These are phyloP conservation scores for Drosophila setosimentum DNA, from an alignment of 2,888 invertebrate species.

Conservation along the genomic window DNA sequence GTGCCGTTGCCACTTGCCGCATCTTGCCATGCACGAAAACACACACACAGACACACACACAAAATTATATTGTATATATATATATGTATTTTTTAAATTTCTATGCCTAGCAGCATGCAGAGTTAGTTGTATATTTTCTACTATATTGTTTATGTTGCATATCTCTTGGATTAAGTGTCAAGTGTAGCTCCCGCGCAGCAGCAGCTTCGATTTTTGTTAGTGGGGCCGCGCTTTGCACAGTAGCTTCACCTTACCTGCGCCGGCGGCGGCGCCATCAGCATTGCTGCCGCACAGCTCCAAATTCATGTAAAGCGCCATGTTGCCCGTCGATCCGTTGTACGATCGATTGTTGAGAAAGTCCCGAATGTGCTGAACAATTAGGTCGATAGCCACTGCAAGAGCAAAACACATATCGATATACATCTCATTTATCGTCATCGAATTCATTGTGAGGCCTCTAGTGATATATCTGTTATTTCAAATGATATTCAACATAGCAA, in stretches of 20 bases:
- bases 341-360: slow-evolving; percentile 91
- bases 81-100: slow-evolving; percentile 3
- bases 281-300: slow-evolving; percentile 51
- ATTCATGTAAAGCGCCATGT: slow-evolving; percentile 79
- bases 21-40: slow-evolving; percentile 48
- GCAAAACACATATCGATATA: slow-evolving; percentile 22
- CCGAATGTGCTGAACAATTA: slow-evolving; percentile 98
- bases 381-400: slow-evolving; percentile 96
- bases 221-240: slow-evolving; percentile 70
- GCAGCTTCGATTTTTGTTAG: slow-evolving; percentile 52
- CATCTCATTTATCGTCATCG: background rate
- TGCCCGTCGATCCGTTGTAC: slow-evolving; percentile 78
- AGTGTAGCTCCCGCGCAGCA: slow-evolving; percentile 44
- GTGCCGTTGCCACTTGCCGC: slow-evolving; percentile 56
- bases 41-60: slow-evolving; percentile 26
- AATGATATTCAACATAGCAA: slow-evolving; percentile 50
- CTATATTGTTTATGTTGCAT: slow-evolving; percentile 27
- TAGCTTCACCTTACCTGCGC: slow-evolving; percentile 63
- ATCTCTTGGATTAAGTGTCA: slow-evolving; percentile 7
- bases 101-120: slow-evolving; percentile 44
- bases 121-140: slow-evolving; percentile 22
- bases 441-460: slow-evolving; percentile 7
- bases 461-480: slow-evolving; percentile 23
- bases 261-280: slow-evolving; percentile 27
- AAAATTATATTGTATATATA: slow-evolving; percentile 13